Evolutionary conservation across 2,797 vertebrate species (phyloP), one percentile per base, ranked within the genome.

Genomic region (Helostoma temminkii): DNA sequence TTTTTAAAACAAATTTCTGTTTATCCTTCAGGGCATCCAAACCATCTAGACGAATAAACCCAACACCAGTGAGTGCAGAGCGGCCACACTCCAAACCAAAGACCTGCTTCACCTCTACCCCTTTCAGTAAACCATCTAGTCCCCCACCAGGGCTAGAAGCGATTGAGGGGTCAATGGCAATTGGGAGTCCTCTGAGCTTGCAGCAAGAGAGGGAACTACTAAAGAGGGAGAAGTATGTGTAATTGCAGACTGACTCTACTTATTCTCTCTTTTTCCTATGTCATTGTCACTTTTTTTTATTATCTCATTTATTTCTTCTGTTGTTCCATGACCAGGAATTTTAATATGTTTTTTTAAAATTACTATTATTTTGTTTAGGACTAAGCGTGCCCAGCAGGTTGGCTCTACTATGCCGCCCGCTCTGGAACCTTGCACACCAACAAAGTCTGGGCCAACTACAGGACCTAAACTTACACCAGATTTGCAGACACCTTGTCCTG

Each of bases 11-110:
- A 78, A 19, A 80, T 9, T 49, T 73, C 2, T 2, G 2, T 70
- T 18, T 24, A 6, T 79, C 58, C 65, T 83, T 66, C 87, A 98
- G 97, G 82, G 91, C 88, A 86, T 92, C 93, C 52, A 98, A 96
- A 71, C 98, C 98, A 15, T 98, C 97, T 0, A 94, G 98, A 61
- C 92, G 98, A 84, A 99, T 99, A 89, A 99, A 99, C 83, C 98
- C 98, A 12, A 99, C 98, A 8, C 96, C 96, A 21, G 96, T 99
- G 75, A 96, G 96, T 87, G 90, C 92, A 6, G 97, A 97, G 75
- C 93, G 96, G n/a, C 94, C 95, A 0, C 93, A 96, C 56, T 99
- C 96, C 34, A 97, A 97, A 90, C 96, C 97, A 76, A 97, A 97
- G 93, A 97, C 84, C 52, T 99, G 98, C 82, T 99, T 99, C 91